Evolutionary conservation across 2,888 invertebrate genomes (phyloP), one percentile per base, ranked within the genome.

Genomic region (Julus scandinavius): DNA sequence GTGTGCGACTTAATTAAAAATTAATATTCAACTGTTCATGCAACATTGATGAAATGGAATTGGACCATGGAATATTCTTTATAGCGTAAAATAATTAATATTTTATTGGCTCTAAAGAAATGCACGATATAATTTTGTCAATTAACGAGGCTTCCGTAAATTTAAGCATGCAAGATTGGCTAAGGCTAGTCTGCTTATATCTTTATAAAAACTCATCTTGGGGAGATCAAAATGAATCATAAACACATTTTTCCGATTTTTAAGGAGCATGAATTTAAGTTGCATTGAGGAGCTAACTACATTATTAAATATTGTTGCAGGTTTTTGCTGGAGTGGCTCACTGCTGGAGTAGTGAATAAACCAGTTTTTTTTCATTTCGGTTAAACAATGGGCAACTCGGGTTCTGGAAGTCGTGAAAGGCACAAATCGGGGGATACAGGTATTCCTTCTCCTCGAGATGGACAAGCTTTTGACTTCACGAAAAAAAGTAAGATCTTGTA

Each of bases 391-490:
- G 96, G 96, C 89, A 96, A 96, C 92, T 96, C 96, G 11, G 91
- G 90, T 86, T 90, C 91, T 13, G 90, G 90, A 90, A 96, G 96
- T 89, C 94, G 96, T 91, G 96, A 97, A 91, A 94, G 96, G 91
- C 95, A 96, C 91, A 96, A 96, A 92, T 95, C 95, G 85, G 94
- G 95, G 38, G 94, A 94, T 89, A 92, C 90, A 20, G 91, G 91
- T 4, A 94, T 95, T 49, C 93, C 94, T 13, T 95, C 95, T 13
- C 88, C 89, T 17, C 94, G 94, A 91, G 96, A 96, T 91, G 91
- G 92, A 88, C 96, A 96, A 92, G 96, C 96, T 86, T 97, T 97
- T 93, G 95, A 88, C 97, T 97, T 93, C 96, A 97, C 92, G 96
- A 96, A 92, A 96, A 95, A 92, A 93, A 90, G 95, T 91, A 95